Evolutionary conservation across 1,140 invertebrate genomes (phyloP), one percentile per base, ranked within the genome.

Genomic region (Trissolcus basalis): DNA sequence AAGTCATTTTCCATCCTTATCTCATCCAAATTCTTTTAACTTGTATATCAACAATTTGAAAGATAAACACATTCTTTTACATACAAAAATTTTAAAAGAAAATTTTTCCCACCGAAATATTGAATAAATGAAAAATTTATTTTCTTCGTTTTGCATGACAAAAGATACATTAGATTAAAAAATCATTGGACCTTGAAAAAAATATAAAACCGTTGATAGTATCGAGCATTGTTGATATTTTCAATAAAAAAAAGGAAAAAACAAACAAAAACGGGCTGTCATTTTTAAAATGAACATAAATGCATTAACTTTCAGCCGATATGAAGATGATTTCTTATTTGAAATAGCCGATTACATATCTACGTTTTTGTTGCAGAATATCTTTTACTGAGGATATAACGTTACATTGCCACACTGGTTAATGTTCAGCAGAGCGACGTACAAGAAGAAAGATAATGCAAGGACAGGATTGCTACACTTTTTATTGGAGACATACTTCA

Each of bases 391-490:
- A 1, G 19, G 48, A 72, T 64, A 59, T 64, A 64, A 65, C 43
- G 51, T 64, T 72, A 72, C 69, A 59, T 64, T 39, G 49, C 68
- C 49, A 16, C 16, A 33, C 36, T 54, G 61, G 60, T 72, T 54
- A 65, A 72, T 65, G 61, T 73, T 55, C 49, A 64, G 51, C 53
- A 55, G 13, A 1, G 36, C 56, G 36, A 60, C 44, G 14, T 35
- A 67, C 35, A 65, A 60, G 60, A 73, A 73, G 49, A 65, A 71
- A 56, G 59, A 71, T 71, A 63, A 71, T 71, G 59, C 68, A 63
- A 71, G 53, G 59, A 63, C 51, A 54, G 59, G 39, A 63, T 56
- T 71, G 68, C 59, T 71, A 71, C 59, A 63, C 19, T 71, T 69
- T 68, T 69, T 69, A 69, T 69, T 60, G 60, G 60, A 60, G 35